These are phyloP conservation scores for Opisthograptis luteolata DNA, from an alignment of 2,888 invertebrate genomes.

Conservation along the genomic window DNA sequence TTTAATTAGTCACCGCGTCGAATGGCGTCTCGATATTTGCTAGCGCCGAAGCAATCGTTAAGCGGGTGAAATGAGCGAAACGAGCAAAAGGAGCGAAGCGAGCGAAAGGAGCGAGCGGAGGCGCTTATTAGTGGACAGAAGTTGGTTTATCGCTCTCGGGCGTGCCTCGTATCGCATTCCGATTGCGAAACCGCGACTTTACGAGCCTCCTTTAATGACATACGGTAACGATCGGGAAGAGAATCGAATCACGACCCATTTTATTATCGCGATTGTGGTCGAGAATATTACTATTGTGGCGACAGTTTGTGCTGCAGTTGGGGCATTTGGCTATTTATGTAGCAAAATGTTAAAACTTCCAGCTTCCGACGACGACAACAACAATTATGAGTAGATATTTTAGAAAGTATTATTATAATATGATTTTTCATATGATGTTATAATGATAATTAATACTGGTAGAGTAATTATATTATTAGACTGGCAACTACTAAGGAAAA, in stretches of 20 bases:
- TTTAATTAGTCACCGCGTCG: constrained; percentile 67
- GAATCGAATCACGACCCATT: constrained; percentile 73
- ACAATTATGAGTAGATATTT: no score
- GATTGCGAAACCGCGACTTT: constrained; percentile 69
- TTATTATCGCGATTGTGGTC: constrained; percentile 57
- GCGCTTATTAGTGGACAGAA: constrained; percentile 63
- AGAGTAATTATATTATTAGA: no score
- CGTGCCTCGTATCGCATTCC: constrained; percentile 76
- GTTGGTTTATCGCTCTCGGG: constrained; percentile 56
- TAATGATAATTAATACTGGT: no score
- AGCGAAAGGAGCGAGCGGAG: constrained; percentile 51
- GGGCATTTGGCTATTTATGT: background rate
- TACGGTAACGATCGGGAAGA: constrained; percentile 74
- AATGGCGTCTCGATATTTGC: constrained; percentile 49
- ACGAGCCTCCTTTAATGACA: constrained; percentile 73
- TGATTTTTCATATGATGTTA: no score
- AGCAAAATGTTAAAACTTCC: no score
- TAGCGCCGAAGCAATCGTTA: constrained; percentile 46
- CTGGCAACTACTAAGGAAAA: no score
- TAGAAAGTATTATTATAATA: no score
- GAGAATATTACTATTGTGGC: constrained; percentile 36
- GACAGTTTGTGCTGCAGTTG: constrained; percentile 29
- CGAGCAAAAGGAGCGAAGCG: constrained; percentile 46
- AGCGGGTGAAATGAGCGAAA: constrained; percentile 47
- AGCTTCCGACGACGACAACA: no score